Evolutionary conservation across 2,113 vertebrate genomes (phyloP).

Genomic region (Mystacornis crossleyi): DNA sequence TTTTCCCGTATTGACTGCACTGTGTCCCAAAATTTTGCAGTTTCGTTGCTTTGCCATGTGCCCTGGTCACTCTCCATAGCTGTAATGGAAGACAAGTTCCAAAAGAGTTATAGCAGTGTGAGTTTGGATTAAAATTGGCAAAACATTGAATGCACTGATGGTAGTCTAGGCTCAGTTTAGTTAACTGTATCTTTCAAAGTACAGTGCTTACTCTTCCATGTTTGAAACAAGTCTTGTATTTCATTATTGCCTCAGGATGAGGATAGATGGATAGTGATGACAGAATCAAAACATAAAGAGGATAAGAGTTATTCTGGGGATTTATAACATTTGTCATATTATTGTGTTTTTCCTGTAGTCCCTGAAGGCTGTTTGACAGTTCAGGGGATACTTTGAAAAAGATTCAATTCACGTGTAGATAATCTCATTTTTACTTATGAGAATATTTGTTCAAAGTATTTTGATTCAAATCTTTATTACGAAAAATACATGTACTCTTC

Average conservation of each 20-base stretch:
- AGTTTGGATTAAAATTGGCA: not conserved
- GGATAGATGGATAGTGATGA: slow-evolving; percentile 3
- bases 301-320: slow-evolving; percentile 21
- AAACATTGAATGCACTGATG: not conserved
- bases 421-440: not conserved
- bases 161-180: not conserved
- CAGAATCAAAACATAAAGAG: slow-evolving; percentile 39
- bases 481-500: not conserved
- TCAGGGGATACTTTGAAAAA: not conserved
- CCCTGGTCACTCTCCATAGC: not conserved
- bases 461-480: not conserved
- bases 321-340: slow-evolving; percentile 21
- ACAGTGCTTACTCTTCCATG: not conserved
- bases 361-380: not conserved
- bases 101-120: not conserved
- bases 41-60: not conserved
- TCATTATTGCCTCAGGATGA: slow-evolving; percentile 17
- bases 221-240: slow-evolving; percentile 25
- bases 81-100: not conserved
- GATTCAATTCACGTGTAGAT: not conserved
- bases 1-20: not conserved
- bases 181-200: not conserved
- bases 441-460: not conserved
- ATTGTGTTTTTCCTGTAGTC: slow-evolving; percentile 4
- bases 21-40: not conserved